Percentiles rank a stretch among this genome's conserved stretches.
Conservation (phyloP, 2,797 vertebrate genomes). For the Anisognathus igniventris region DNA sequence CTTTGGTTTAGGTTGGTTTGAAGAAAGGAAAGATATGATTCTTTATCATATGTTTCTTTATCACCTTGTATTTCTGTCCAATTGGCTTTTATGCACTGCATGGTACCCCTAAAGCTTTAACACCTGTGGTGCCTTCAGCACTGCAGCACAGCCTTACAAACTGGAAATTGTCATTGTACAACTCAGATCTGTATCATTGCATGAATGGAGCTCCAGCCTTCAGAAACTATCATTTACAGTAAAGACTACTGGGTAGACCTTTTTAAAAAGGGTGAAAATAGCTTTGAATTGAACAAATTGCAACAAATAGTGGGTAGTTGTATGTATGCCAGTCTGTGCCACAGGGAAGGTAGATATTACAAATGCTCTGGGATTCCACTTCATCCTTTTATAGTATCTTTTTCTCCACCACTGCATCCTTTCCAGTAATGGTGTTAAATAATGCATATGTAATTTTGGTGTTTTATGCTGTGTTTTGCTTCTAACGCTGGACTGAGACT, state of each 20-base stretch:
- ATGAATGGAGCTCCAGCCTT: background rate
- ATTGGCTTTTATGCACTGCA: background rate
- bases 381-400: constrained; percentile 3
- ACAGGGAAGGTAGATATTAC: constrained; percentile 18
- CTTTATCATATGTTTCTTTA: background rate
- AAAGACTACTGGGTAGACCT: background rate
- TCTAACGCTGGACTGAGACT: background rate
- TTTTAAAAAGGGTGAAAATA: background rate
- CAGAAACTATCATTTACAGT: background rate
- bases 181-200: background rate
- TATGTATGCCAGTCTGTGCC: constrained; percentile 8
- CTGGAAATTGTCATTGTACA: background rate
- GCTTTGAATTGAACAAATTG: constrained; percentile 20
- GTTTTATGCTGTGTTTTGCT: constrained; percentile 10
- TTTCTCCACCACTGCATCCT: constrained; percentile 18
- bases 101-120: background rate
- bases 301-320: background rate
- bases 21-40: background rate
- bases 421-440: constrained; percentile 59
- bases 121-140: background rate
- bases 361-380: constrained; percentile 25
- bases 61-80: background rate
- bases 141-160: background rate
- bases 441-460: constrained; percentile 52
- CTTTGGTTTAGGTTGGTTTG: background rate